Evolutionary conservation across 1,140 invertebrate species (phyloP).

Genomic region (Maconellicoccus hirsutus): DNA sequence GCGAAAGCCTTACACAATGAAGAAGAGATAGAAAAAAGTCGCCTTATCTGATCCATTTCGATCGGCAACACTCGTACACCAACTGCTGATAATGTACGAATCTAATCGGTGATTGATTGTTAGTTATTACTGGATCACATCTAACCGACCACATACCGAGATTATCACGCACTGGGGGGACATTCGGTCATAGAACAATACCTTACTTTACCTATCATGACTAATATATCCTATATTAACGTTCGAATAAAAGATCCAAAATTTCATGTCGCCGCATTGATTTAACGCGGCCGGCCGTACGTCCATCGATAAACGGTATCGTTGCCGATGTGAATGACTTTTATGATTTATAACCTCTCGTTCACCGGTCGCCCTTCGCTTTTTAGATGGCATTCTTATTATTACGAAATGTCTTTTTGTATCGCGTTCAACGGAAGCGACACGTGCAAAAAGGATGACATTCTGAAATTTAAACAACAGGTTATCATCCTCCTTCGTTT

Average conservation of each 20-base stretch:
- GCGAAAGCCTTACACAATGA: background rate
- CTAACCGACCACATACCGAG: background rate
- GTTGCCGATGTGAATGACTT: too few species aligned
- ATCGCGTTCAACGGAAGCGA: too few species aligned
- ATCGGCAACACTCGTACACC: background rate
- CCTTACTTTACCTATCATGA: background rate
- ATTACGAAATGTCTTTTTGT: too few species aligned
- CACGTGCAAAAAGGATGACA: too few species aligned
- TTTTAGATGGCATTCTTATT: too few species aligned
- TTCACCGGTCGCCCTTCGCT: too few species aligned
- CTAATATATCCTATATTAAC: background rate
- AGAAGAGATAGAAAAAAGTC: too few species aligned
- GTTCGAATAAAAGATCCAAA: background rate
- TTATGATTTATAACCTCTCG: too few species aligned
- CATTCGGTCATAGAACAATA: background rate
- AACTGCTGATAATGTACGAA: conserved; percentile 8
- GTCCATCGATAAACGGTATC: too few species aligned
- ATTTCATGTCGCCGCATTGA: background rate
- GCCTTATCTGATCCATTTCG: background rate
- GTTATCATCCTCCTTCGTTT: too few species aligned
- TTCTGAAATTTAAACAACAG: too few species aligned
- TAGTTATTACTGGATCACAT: background rate
- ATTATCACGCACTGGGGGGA: background rate
- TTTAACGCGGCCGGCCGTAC: too few species aligned
- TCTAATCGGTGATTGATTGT: conserved; percentile 8